These are phyloP conservation scores for Cydia splendana DNA, from an alignment of 1,140 invertebrate genomes.

Conservation along the genomic window DNA sequence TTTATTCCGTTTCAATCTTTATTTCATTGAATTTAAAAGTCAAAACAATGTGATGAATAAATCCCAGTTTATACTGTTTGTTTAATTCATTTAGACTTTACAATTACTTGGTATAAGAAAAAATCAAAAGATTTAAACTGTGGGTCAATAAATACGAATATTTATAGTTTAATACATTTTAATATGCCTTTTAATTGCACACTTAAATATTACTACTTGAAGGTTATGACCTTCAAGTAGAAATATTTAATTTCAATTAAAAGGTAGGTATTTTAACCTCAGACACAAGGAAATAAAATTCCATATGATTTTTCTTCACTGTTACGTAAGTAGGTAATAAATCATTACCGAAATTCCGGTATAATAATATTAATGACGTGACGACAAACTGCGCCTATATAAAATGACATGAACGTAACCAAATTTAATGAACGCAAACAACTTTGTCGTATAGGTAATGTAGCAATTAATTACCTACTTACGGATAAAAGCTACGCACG, in stretches of 20 bases:
- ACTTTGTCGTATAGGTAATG: slow-evolving; percentile 10
- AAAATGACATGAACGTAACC: slow-evolving; percentile 13
- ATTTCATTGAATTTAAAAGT: too few relatives aligned
- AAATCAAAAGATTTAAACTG: too few relatives aligned
- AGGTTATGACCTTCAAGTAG: too few relatives aligned
- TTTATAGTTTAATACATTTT: not conserved
- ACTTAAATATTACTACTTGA: not conserved
- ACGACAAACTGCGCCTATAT: slow-evolving; percentile 26
- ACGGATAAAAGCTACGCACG: not conserved
- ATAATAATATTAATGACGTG: slow-evolving; percentile 23
- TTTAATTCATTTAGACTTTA: too few relatives aligned
- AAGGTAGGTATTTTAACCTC: not conserved
- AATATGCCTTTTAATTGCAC: not conserved
- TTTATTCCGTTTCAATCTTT: too few relatives aligned
- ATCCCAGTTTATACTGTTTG: too few relatives aligned
- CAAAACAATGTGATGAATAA: too few relatives aligned
- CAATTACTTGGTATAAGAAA: too few relatives aligned
- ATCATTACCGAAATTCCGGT: slow-evolving; percentile 30
- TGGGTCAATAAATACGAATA: too few relatives aligned
- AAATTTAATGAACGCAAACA: slow-evolving; percentile 24
- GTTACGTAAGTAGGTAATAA: not conserved
- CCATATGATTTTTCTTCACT: not conserved
- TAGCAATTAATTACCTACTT: slow-evolving; percentile 12
- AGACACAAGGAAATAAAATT: not conserved
- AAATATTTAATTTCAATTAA: too few relatives aligned